Base-by-base conservation (phyloP, 1,140 invertebrate genomes). In the Drosophila sturtevanti region DNA sequence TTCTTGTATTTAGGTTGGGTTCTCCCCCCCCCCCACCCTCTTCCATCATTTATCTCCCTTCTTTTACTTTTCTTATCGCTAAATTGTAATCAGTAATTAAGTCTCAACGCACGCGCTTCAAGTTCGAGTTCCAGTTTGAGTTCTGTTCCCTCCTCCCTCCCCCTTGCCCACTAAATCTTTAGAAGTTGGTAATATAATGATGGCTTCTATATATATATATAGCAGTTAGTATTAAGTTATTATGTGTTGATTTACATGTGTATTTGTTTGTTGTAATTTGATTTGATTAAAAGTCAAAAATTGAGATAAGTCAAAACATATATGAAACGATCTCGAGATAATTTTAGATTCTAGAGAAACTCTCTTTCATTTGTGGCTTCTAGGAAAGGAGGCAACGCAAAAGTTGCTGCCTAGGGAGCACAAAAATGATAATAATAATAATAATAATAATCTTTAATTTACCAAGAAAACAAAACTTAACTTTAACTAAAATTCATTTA, bases 81-180 rank as follows among this genome's bases (percentile, higher is more conserved):
- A 84, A 90, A 77, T 90, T 89, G 81, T 90, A 86, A 91, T 91
- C 89, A 91, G 89, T 81, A 89, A 91, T 91, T 91, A 91, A 91
- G 74, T 75, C 73, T 58, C 63, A 35, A 55, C 71, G 79, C 82
- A 89, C 82, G 84, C 82, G 82, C 68, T 81, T 69, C 63, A 64
- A 44, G 56, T 51, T 55, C 41, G 41, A 56, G 63, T 68, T 75
- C 48, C 21, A n/a, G 38, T 16, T 41, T 37, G 58, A 54, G 5
- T 31, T 31, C 27, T 71, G 18, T 16, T n/a, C n/a, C n/a, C n/a
- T n/a, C n/a, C n/a, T n/a, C n/a, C n/a, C n/a, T n/a, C n/a, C n/a
- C n/a, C n/a, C n/a, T n/a, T n/a, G n/a, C n/a, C n/a, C n/a, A n/a
- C n/a, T n/a, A n/a, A n/a, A n/a, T n/a, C n/a, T n/a, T n/a, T 38